Evolutionary conservation across 2,888 invertebrate genomes (phyloP).

Genomic region (Yponomeuta plumbellus): DNA sequence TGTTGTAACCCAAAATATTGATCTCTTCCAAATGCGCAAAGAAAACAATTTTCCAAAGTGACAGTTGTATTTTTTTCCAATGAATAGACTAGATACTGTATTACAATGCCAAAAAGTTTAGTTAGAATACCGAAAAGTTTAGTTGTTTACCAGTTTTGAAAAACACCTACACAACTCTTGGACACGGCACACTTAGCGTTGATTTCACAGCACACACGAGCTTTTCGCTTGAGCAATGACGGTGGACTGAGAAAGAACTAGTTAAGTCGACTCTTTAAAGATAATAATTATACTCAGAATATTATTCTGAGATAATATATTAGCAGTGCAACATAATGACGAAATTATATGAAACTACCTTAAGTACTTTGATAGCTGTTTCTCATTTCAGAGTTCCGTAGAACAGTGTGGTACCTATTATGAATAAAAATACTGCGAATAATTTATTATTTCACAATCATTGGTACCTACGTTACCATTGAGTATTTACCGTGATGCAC

Average conservation of each 20-base stretch:
- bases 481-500: too few species aligned
- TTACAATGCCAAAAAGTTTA: not conserved
- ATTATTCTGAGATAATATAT: too few species aligned
- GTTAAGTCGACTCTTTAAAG: not conserved
- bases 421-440: too few species aligned
- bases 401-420: too few species aligned
- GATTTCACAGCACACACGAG: not conserved
- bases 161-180: not conserved
- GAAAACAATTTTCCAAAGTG: slow-evolving; percentile 7
- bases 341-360: not conserved
- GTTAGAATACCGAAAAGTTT: not conserved
- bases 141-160: not conserved
- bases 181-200: too few species aligned
- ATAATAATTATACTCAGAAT: too few species aligned
- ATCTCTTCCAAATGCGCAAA: not conserved
- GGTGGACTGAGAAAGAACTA: not conserved
- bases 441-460: too few species aligned
- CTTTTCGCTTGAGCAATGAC: not conserved
- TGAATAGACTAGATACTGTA: not conserved
- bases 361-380: not conserved
- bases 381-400: too few species aligned
- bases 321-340: not conserved
- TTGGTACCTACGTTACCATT: too few species aligned
- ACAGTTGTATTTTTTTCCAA: slow-evolving; percentile 2
- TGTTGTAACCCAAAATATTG: slow-evolving; percentile 10